Conservation (phyloP, 2,113 vertebrate genomes). For the Gambusia holbrooki region DNA sequence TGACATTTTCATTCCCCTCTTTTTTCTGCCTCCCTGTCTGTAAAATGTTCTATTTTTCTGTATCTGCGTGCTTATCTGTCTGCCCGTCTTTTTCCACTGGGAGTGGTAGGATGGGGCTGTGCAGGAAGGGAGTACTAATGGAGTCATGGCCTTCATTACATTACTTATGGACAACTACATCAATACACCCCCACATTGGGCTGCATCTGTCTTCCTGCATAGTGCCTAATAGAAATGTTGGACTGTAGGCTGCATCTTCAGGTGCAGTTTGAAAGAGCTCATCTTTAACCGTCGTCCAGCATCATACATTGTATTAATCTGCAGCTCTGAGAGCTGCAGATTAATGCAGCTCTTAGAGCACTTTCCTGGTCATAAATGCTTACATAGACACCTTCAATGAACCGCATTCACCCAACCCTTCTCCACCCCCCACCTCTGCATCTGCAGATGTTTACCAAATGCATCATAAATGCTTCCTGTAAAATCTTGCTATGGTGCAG, state of each 20-base stretch:
- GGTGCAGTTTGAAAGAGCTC: background rate
- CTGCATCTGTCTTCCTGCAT: slow-evolving; percentile 16
- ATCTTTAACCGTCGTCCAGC: slow-evolving; percentile 1
- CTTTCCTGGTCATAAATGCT: slow-evolving; percentile 32
- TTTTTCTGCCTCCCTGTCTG: slow-evolving; percentile 30
- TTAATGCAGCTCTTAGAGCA: slow-evolving; percentile 44
- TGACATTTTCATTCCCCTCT: slow-evolving; percentile 57
- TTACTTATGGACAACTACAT: slow-evolving; percentile 53
- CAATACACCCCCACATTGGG: slow-evolving; percentile 26
- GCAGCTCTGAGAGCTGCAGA: background rate
- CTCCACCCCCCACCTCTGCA: slow-evolving; percentile 6
- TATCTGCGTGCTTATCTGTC: slow-evolving; percentile 36
- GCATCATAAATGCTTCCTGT: slow-evolving; percentile 14
- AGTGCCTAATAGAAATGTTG: slow-evolving; percentile 18
- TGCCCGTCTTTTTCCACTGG: slow-evolving; percentile 49
- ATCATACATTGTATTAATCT: background rate
- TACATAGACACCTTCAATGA: slow-evolving; percentile 14
- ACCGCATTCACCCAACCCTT: slow-evolving; percentile 11
- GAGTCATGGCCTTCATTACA: slow-evolving; percentile 68
- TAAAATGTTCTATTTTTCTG: slow-evolving; percentile 29
- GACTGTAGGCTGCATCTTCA: slow-evolving; percentile 13
- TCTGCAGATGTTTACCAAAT: slow-evolving; percentile 26
- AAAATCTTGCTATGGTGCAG: background rate
- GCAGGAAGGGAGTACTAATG: slow-evolving; percentile 72
- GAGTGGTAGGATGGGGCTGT: slow-evolving; percentile 63